These are phyloP conservation scores for Rhombomys opimus DNA, from an alignment of 2,113 vertebrate genomes.

Conservation along the genomic window DNA sequence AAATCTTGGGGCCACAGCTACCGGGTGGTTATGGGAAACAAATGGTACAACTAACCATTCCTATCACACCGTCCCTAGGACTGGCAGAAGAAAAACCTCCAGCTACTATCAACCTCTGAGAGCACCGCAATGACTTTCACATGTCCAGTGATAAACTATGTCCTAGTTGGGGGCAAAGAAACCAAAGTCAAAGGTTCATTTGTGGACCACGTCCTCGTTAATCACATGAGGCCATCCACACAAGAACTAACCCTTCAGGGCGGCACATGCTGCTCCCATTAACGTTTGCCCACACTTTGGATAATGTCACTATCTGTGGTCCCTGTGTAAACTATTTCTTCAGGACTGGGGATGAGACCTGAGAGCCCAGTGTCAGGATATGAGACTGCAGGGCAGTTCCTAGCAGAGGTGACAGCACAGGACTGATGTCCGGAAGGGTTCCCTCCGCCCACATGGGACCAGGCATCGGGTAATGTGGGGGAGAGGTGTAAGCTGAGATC, in stretches of 20 bases:
- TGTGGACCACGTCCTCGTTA: background rate
- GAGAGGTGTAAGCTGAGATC: background rate
- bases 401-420: rapidly evolving
- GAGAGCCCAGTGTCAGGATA: background rate
- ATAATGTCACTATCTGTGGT: background rate
- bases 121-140: background rate
- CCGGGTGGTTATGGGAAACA: background rate
- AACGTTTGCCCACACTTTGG: background rate
- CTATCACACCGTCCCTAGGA: background rate
- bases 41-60: background rate
- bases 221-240: background rate
- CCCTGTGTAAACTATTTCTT: background rate
- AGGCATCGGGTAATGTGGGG: too few species aligned
- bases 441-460: rapidly evolving
- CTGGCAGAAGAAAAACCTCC: background rate
- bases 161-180: background rate
- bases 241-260: background rate
- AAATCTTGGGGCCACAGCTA: background rate
- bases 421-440: too few species aligned
- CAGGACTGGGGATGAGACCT: background rate
- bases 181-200: background rate
- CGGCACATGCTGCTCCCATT: background rate
- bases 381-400: background rate
- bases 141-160: background rate
- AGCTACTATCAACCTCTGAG: background rate